Percentiles rank a stretch among this genome's conserved stretches.
Evolutionary conservation across 1,140 invertebrate species (phyloP).

Genomic region (Bemisia tabaci): DNA sequence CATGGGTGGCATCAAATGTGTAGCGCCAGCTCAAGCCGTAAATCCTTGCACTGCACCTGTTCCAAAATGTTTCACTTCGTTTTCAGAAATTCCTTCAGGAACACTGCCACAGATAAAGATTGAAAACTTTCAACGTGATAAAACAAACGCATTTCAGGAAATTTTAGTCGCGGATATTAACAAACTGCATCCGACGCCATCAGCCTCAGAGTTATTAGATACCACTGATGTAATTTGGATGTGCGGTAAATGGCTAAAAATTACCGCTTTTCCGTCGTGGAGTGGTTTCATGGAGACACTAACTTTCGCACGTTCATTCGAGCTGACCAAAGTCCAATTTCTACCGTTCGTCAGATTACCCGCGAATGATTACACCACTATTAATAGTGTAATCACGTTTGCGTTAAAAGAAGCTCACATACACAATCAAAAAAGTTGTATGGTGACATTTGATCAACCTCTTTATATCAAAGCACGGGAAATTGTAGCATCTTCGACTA

Average conservation of each 20-base stretch:
- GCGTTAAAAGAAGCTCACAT: conserved; percentile 7
- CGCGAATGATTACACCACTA: conserved; percentile 6
- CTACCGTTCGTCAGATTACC: conserved; percentile 11
- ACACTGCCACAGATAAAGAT: no score
- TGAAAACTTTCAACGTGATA: no score
- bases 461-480: conserved; percentile 25
- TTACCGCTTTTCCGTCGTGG: conserved; percentile 1
- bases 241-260: conserved; percentile 3
- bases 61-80: no score
- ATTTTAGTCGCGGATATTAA: no score
- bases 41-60: no score
- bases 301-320: conserved; percentile 1
- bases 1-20: no score
- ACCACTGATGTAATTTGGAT: conserved; percentile 2
- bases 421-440: conserved; percentile 18
- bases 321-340: neutral
- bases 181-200: no score
- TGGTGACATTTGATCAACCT: conserved; percentile 29
- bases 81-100: no score
- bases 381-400: conserved; percentile 4
- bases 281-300: conserved; percentile 8
- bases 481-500: conserved; percentile 11
- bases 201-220: no score
- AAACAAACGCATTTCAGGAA: no score
- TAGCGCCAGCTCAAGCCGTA: no score